A percentile compares a stretch with the other conserved stretches of the same genome.
Conservation (phyloP, 64 coral and sea anemone species). For the Pachyseris speciosa region DNA sequence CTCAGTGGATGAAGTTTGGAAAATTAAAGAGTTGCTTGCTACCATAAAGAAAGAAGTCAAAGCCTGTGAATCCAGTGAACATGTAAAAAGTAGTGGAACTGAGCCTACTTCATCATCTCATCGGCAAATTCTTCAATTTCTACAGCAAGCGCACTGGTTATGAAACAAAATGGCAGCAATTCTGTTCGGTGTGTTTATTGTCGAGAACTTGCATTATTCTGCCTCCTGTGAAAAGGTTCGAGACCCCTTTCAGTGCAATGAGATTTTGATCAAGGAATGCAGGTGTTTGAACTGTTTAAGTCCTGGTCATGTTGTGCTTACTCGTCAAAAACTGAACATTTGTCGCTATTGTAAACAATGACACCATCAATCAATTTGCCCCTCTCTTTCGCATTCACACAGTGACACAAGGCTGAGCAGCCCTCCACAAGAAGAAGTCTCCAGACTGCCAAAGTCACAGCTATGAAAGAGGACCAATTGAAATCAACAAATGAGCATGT, state of each 20-base stretch:
- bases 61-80: neutral
- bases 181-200: neutral
- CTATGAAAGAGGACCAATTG: neutral
- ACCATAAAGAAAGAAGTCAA: slow-evolving; percentile 25
- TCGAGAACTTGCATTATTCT: neutral
- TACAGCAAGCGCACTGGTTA: neutral
- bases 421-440: neutral
- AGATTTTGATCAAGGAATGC: neutral
- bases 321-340: neutral
- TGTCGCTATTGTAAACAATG: neutral
- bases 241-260: neutral
- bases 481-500: no score
- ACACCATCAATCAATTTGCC: slow-evolving; percentile 3
- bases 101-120: neutral
- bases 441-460: neutral
- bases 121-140: neutral
- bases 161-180: neutral
- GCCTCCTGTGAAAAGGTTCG: slow-evolving; percentile 6
- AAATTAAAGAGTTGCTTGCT: slow-evolving; percentile 27
- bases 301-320: neutral
- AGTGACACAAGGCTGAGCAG: neutral
- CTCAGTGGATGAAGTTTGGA: neutral
- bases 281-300: neutral
- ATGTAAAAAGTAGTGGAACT: neutral
- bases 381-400: neutral